phyloP scores from a whole-genome alignment of 2,113 vertebrate genomes.

The Pelmatolapia mariae region DNA sequence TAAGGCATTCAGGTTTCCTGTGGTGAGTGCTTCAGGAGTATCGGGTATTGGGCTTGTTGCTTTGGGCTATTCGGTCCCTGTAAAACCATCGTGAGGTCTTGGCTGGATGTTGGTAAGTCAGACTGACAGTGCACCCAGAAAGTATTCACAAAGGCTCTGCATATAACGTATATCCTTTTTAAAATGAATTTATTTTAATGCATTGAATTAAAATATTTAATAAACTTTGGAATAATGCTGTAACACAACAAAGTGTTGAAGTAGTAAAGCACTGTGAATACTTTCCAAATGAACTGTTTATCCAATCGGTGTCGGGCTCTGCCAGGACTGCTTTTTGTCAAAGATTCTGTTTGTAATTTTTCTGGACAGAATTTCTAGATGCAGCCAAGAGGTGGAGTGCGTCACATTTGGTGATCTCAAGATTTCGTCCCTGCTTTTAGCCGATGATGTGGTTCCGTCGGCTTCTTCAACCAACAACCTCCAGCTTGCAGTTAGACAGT shows the following conservation, averaged over 20 bases:
- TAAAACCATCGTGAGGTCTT: not conserved
- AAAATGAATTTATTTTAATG: not conserved
- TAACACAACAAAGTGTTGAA: not conserved
- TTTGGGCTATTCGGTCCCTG: not conserved
- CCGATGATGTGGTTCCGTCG: not conserved
- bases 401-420: rapidly evolving
- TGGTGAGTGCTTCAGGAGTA: not conserved
- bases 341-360: not conserved
- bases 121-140: not conserved
- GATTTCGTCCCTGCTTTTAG: not conserved
- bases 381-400: not conserved
- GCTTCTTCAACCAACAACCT: not conserved
- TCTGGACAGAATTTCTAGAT: not conserved
- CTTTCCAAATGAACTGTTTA: not conserved
- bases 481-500: not conserved
- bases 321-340: not conserved
- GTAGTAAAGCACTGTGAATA: not conserved
- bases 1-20: not conserved
- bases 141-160: not conserved
- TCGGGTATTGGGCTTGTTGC: not conserved
- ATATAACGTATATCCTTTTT: not conserved
- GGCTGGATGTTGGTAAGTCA: not conserved
- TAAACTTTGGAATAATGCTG: not conserved
- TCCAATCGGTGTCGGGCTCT: not conserved
- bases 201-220: not conserved